phyloP scores from a whole-genome alignment of 2,797 vertebrate species.

The Acrossocheilus wenchowensis region DNA sequence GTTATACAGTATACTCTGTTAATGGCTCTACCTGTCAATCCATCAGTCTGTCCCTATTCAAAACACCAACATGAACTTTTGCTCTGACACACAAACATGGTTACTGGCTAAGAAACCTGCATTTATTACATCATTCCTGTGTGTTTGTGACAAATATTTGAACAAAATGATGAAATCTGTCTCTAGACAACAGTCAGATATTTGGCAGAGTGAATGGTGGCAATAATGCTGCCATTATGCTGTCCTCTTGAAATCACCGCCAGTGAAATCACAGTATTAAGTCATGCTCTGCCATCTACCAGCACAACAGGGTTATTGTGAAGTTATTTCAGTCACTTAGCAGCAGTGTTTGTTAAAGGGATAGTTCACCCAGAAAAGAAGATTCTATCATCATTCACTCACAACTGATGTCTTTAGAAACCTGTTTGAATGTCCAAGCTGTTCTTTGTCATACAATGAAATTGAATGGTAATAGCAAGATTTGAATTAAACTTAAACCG shows the following conservation, averaged over 20 bases:
- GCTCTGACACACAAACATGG: not conserved
- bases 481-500: not conserved
- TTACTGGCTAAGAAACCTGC: not conserved
- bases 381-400: not conserved
- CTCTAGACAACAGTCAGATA: constrained; percentile 5
- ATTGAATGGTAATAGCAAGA: not conserved
- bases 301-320: constrained; percentile 29
- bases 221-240: not conserved
- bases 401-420: not conserved
- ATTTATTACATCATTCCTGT: not conserved
- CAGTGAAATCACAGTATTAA: constrained; percentile 37
- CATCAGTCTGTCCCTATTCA: not conserved
- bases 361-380: not conserved
- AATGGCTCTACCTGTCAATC: not conserved
- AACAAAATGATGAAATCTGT: not conserved
- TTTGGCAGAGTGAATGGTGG: not conserved
- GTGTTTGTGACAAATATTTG: not conserved
- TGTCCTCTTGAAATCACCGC: constrained; percentile 16
- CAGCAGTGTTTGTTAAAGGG: not conserved
- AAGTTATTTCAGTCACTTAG: constrained; percentile 18
- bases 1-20: not conserved
- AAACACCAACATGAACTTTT: not conserved
- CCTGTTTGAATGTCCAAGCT: not conserved
- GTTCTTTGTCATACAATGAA: not conserved
- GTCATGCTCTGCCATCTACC: not conserved